phyloP scores from a whole-genome alignment of 1,140 invertebrate genomes.

The Hyles vespertilio region DNA sequence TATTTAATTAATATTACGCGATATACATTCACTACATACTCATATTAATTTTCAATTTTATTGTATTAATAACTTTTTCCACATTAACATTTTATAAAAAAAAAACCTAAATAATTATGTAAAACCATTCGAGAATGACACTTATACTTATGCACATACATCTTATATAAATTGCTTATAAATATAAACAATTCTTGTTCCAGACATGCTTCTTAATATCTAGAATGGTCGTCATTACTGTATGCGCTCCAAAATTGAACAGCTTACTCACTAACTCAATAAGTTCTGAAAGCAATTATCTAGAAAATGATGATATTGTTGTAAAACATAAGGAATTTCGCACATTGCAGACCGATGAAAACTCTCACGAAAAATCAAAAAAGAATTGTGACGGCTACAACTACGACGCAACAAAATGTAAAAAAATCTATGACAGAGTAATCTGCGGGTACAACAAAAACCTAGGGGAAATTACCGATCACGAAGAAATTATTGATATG shows the following conservation, averaged over 20 bases:
- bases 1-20: no score
- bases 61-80: no score
- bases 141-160: no score
- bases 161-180: no score
- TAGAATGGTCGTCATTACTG: slow-evolving; percentile 7
- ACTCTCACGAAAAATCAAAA: slow-evolving; percentile 6
- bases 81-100: no score
- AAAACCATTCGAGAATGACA: no score
- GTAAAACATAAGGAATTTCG: background rate
- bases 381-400: slow-evolving; percentile 35
- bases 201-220: slow-evolving; percentile 9
- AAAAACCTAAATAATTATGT: no score
- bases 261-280: slow-evolving; percentile 6
- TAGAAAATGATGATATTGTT: slow-evolving; percentile 1
- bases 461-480: slow-evolving; percentile 24
- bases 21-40: no score
- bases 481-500: slow-evolving; percentile 23
- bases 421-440: slow-evolving; percentile 36
- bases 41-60: no score
- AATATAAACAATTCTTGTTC: background rate
- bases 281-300: slow-evolving; percentile 7
- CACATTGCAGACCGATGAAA: background rate
- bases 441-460: slow-evolving; percentile 61
- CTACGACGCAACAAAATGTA: slow-evolving; percentile 42
- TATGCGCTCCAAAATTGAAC: slow-evolving; percentile 12